Conservation (phyloP, 2,888 invertebrate genomes). For the Trilocha varians region DNA sequence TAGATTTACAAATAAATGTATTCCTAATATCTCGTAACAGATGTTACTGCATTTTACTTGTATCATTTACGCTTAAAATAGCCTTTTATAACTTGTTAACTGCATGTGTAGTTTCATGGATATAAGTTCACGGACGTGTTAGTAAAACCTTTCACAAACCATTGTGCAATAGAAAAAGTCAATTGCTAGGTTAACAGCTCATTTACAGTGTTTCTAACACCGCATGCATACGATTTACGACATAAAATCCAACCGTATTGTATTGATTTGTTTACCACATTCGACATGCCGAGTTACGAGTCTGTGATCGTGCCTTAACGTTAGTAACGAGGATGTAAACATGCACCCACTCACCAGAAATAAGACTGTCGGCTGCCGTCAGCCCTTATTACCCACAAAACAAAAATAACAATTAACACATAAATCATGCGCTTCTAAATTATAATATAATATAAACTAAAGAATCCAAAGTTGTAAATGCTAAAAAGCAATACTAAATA, state of each 20-base stretch:
- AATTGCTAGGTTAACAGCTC: conserved; percentile 2
- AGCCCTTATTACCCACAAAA: conserved; percentile 63
- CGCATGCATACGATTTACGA: conserved; percentile 3
- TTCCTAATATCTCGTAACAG: background rate
- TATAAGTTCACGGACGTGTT: conserved; percentile 17
- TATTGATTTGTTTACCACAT: background rate
- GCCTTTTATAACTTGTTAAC: no score
- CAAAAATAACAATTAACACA: conserved; percentile 41
- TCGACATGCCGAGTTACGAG: background rate
- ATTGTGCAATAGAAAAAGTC: conserved; percentile 3
- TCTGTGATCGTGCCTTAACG: conserved; percentile 2
- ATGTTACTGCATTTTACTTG: conserved; percentile 9
- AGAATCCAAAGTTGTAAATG: background rate
- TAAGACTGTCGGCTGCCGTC: conserved; percentile 46
- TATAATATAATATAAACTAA: conserved; percentile 8
- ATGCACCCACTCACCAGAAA: conserved; percentile 60
- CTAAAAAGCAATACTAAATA: background rate
- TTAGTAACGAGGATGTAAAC: conserved; percentile 24
- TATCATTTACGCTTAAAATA: no score
- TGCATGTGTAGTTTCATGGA: conserved; percentile 6
- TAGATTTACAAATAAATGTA: background rate
- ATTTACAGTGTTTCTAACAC: conserved; percentile 4
- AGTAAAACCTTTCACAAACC: conserved; percentile 12
- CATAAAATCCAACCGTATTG: conserved; percentile 1
- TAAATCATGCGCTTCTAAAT: conserved; percentile 23